phyloP scores from a whole-genome alignment of 2,113 vertebrate species.

The Irena cyanogastra region DNA sequence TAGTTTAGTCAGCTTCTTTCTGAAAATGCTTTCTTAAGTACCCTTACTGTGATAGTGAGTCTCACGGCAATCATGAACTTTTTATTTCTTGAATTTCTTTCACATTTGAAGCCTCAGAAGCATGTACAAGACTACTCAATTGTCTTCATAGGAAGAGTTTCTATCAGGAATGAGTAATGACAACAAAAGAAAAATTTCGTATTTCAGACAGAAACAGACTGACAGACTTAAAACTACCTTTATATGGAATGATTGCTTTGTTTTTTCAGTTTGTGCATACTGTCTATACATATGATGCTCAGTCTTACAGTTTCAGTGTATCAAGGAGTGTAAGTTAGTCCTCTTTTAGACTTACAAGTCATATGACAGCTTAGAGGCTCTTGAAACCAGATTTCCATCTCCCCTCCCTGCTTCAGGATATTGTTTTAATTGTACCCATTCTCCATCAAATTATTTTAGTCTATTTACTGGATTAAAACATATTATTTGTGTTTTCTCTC shows the following conservation, averaged over 20 bases:
- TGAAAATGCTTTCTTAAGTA: not conserved
- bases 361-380: not conserved
- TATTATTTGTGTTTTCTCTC: not conserved
- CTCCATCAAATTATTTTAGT: not conserved
- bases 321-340: not conserved
- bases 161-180: not conserved
- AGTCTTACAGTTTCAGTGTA: not conserved
- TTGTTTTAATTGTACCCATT: not conserved
- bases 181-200: not conserved
- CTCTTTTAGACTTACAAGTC: not conserved
- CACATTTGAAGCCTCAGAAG: not conserved
- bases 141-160: not conserved
- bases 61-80: not conserved
- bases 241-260: too few relatives aligned
- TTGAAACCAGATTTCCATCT: not conserved
- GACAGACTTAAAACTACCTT: not conserved
- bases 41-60: not conserved
- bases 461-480: not conserved
- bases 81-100: not conserved
- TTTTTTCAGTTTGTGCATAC: not conserved
- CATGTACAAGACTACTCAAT: not conserved
- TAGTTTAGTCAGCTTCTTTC: not conserved
- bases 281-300: not conserved
- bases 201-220: not conserved
- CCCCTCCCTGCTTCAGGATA: rapidly evolving